Conservation (phyloP, 2,113 vertebrate genomes). For the Cyprinus carpio region DNA sequence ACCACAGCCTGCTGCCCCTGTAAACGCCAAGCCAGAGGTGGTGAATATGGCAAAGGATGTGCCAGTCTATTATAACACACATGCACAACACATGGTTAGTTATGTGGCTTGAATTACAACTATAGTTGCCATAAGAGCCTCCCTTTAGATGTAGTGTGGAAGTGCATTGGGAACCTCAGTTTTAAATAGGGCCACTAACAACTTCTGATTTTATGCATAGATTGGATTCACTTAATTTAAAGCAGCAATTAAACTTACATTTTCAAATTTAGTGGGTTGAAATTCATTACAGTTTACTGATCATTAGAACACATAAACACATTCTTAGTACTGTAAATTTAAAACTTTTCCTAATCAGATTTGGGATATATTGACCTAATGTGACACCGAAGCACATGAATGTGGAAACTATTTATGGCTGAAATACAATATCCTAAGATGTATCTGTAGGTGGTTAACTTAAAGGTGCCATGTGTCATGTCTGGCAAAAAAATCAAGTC, state of each 20-base stretch:
- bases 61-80: slow-evolving; percentile 48
- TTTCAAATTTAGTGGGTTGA: not conserved
- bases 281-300: not conserved
- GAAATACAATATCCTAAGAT: not conserved
- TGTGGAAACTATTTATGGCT: not conserved
- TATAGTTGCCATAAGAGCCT: slow-evolving; percentile 6
- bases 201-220: not conserved
- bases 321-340: not conserved
- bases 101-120: slow-evolving; percentile 37
- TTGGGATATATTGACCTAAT: not conserved
- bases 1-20: slow-evolving; percentile 55
- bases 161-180: not conserved
- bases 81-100: slow-evolving; percentile 43
- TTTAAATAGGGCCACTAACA: not conserved
- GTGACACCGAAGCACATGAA: not conserved
- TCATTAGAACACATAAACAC: not conserved
- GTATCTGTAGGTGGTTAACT: not conserved
- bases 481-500: too few relatives aligned
- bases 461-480: too few relatives aligned
- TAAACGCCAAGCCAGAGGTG: slow-evolving; percentile 41
- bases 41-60: slow-evolving; percentile 40
- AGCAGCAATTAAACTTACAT: not conserved
- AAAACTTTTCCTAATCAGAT: not conserved
- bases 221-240: not conserved
- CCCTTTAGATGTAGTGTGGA: not conserved